These are phyloP conservation scores for Hippopotamyrus pictus DNA, from an alignment of 2,797 vertebrate genomes.

Conservation along the genomic window DNA sequence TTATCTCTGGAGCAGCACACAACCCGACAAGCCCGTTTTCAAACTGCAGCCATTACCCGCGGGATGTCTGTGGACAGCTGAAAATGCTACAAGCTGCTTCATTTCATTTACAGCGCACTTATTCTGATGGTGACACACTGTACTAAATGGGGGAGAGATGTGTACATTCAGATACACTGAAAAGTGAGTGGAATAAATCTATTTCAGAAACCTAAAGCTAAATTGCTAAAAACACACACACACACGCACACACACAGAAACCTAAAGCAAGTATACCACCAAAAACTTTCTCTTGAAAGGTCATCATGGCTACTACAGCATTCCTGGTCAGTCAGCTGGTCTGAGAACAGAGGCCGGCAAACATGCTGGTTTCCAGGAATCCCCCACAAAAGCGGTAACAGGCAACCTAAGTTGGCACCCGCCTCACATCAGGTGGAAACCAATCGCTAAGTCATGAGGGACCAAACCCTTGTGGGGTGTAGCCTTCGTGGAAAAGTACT, in stretches of 20 bases:
- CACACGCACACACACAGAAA: not conserved
- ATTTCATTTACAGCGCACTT: not conserved
- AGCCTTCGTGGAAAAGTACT: not conserved
- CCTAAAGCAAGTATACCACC: not conserved
- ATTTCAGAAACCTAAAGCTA: not conserved
- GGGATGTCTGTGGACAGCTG: not conserved
- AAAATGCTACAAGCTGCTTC: not conserved
- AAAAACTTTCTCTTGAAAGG: not conserved
- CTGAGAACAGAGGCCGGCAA: not conserved
- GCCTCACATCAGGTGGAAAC: not conserved
- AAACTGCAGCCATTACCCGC: not conserved
- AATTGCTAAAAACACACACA: not conserved
- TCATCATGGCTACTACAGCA: not conserved
- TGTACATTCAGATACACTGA: not conserved
- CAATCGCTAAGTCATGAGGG: not conserved
- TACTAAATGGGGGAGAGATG: not conserved
- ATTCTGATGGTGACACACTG: not conserved
- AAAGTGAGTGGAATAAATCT: not conserved
- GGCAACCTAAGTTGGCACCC: not conserved
- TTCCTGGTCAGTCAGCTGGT: not conserved
- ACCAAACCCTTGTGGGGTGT: not conserved
- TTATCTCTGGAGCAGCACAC: not conserved
- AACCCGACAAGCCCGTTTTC: not conserved
- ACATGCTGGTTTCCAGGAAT: not conserved
- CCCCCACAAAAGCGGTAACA: not conserved